phyloP scores from a whole-genome alignment of 2,888 invertebrate species.

The Ariolimax columbianus region DNA sequence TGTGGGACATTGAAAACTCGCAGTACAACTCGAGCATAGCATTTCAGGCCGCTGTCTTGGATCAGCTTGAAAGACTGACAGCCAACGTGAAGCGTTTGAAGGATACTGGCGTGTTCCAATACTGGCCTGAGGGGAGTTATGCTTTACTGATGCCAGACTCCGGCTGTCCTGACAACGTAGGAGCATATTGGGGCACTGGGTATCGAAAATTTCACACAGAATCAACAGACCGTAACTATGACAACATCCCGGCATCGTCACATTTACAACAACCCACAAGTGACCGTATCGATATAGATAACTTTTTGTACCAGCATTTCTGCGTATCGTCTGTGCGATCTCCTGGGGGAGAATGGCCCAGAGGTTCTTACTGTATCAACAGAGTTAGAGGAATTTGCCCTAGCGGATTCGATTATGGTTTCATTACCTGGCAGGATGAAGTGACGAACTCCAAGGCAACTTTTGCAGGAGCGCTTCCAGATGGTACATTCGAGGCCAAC shows the following conservation, averaged over 20 bases:
- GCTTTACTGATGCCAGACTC: slow-evolving; percentile 14
- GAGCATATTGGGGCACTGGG: neutral
- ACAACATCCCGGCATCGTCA: neutral
- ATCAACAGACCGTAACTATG: slow-evolving; percentile 30
- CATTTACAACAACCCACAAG: neutral
- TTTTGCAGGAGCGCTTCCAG: neutral
- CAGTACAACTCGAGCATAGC: neutral
- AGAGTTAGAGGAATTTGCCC: neutral
- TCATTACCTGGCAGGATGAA: slow-evolving; percentile 26
- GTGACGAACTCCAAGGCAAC: neutral
- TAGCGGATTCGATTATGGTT: slow-evolving; percentile 29
- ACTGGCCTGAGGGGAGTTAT: slow-evolving; percentile 41
- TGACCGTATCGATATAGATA: neutral
- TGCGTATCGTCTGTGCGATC: slow-evolving; percentile 15
- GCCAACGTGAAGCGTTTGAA: neutral
- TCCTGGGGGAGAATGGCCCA: slow-evolving; percentile 17
- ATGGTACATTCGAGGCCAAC: neutral
- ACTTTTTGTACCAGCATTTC: slow-evolving; percentile 34
- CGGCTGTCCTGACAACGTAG: slow-evolving; percentile 32
- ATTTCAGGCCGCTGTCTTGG: neutral
- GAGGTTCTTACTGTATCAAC: slow-evolving; percentile 37
- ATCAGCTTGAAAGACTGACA: neutral
- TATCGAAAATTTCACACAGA: slow-evolving; percentile 35
- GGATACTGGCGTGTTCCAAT: slow-evolving; percentile 10
- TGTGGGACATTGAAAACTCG: neutral